phyloP scores from a whole-genome alignment of 2,888 invertebrate genomes.

The Plagodis pulveraria region DNA sequence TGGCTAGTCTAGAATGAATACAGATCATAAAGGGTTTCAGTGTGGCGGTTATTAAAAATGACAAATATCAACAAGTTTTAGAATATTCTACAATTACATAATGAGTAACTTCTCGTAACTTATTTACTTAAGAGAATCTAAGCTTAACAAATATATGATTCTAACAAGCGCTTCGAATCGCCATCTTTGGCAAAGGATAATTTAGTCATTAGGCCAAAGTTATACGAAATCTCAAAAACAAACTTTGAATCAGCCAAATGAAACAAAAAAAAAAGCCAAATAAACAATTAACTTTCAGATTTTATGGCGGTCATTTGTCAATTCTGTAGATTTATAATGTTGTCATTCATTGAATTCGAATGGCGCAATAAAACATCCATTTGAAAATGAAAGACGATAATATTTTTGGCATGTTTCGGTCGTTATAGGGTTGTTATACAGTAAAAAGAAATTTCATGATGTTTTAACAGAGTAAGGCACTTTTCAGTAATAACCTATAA shows the following conservation, averaged over 20 bases:
- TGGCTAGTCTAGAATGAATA: too few species aligned
- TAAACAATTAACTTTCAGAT: conserved; percentile 16
- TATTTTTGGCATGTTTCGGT: conserved; percentile 5
- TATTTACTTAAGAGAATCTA: too few species aligned
- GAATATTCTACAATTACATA: too few species aligned
- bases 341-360: conserved; percentile 24
- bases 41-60: too few species aligned
- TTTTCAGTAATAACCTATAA: too few species aligned
- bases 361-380: conserved; percentile 20
- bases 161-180: too few species aligned
- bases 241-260: conserved; percentile 25
- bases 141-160: too few species aligned
- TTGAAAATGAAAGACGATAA: conserved; percentile 15
- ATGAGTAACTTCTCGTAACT: too few species aligned
- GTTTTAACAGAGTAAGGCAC: neutral
- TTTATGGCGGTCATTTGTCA: conserved; percentile 29
- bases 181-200: neutral
- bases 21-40: too few species aligned
- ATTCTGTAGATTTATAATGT: conserved; percentile 27
- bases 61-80: too few species aligned
- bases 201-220: neutral
- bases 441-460: neutral
- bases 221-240: conserved; percentile 9
- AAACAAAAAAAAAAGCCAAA: conserved; percentile 23
- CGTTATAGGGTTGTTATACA: conserved; percentile 8